Evolutionary conservation across 2,113 vertebrate genomes (phyloP), one percentile per base, ranked within the genome.

Genomic region (Irena cyanogastra): DNA sequence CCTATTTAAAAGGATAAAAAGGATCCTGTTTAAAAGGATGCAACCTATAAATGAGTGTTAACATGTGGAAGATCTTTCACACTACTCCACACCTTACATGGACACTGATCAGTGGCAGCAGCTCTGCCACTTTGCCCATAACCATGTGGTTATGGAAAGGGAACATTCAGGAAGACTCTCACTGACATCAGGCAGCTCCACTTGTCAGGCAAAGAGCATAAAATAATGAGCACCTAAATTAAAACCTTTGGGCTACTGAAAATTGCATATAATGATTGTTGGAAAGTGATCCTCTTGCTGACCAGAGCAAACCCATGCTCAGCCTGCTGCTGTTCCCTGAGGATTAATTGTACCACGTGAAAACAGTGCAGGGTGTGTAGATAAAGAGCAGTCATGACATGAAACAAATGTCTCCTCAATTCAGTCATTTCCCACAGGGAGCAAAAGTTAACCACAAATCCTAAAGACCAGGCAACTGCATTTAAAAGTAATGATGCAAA

Each of bases 401-500:
- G 52, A 87, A 94, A 85, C 54, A 92, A 94, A 94, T 49, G 88
- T 88, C 92, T 93, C 76, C 79, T 60, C 79, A 88, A 89, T 81
- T 93, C 71, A 93, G 92, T 90, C 90, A 94, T 96, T 95, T 90
- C 88, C 93, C 90, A 81, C 41, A 16, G 76, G 75, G 89, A 90
- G 30, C 13, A 92, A 81, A 94, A 95, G 75, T 50, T 88, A 88
- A 93, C 94, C 94, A 88, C 64, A 17, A 42, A 93, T 86, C 83
- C 63, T 53, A 71, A 88, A 90, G 82, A 88, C 13, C 90, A 92
- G 90, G 68, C 79, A 95, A 94, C 22, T 61, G 22, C 76, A 45
- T 77, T 93, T 92, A 91, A 74, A 93, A 95, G 75, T 50, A 93
- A 91, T 85, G 84, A 94, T 92, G 82, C 79, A 94, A 95, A 91